phyloP scores from a whole-genome alignment of 2,888 invertebrate genomes.

The Campoplex nolae region DNA sequence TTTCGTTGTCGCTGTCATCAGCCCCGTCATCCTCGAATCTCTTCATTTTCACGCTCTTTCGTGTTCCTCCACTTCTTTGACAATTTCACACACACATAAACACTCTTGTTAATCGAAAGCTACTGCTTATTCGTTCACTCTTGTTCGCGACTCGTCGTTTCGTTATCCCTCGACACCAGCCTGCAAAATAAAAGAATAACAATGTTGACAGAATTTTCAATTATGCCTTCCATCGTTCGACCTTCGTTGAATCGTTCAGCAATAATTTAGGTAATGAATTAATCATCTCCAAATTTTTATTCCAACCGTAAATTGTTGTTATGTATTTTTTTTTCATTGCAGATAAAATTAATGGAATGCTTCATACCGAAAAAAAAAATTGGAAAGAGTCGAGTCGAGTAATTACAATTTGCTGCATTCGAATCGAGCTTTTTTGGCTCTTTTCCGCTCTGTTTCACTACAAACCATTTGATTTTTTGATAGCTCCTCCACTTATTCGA shows the following conservation, averaged over 20 bases:
- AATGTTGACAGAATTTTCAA: too few species aligned
- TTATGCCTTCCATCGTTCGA: not conserved
- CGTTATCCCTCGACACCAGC: slow-evolving; percentile 23
- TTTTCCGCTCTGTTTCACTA: not conserved
- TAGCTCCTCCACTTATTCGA: not conserved
- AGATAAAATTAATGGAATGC: not conserved
- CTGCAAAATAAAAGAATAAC: slow-evolving; percentile 50
- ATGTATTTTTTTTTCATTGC: not conserved
- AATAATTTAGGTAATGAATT: too few species aligned
- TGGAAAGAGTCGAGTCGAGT: too few species aligned
- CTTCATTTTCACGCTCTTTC: slow-evolving; percentile 77
- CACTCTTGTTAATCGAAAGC: slow-evolving; percentile 10
- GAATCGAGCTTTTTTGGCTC: not conserved
- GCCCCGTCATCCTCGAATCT: slow-evolving; percentile 85
- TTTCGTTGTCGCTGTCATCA: slow-evolving; percentile 88
- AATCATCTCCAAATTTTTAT: too few species aligned
- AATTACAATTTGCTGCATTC: not conserved
- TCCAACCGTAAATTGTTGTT: too few species aligned
- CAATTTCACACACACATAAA: slow-evolving; percentile 26
- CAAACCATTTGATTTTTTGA: not conserved
- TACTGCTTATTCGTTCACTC: slow-evolving; percentile 18
- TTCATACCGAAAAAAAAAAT: too few species aligned
- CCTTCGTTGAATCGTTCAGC: too few species aligned
- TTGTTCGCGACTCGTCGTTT: slow-evolving; percentile 4
- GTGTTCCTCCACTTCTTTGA: slow-evolving; percentile 57